phyloP scores from a whole-genome alignment of 2,888 invertebrate genomes.

The Pollenia amentaria region DNA sequence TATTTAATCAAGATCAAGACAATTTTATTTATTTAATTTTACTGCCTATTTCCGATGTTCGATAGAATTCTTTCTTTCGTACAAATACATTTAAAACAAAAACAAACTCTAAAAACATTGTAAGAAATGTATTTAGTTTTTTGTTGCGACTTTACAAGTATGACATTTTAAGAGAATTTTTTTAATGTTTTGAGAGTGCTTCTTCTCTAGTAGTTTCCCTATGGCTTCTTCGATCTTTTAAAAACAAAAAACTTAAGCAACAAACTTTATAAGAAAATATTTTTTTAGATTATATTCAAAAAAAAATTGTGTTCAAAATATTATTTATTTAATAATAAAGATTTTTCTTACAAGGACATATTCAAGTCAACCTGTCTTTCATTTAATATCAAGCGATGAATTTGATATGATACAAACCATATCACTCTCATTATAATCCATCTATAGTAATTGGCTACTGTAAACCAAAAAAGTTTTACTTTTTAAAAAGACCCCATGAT shows the following conservation, averaged over 20 bases:
- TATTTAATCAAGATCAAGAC: no score
- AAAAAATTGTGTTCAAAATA: neutral
- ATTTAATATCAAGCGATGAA: slow-evolving; percentile 18
- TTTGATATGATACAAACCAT: slow-evolving; percentile 21
- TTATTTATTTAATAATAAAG: neutral
- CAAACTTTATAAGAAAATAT: neutral
- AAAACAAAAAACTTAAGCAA: slow-evolving; percentile 6
- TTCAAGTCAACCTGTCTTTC: slow-evolving; percentile 8
- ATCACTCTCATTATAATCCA: slow-evolving; percentile 26
- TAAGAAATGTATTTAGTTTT: no score
- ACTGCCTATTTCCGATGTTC: no score
- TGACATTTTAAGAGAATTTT: no score
- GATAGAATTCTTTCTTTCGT: no score
- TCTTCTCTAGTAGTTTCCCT: no score
- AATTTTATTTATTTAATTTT: no score
- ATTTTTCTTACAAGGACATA: slow-evolving; percentile 3
- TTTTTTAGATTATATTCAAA: neutral
- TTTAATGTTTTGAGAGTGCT: no score
- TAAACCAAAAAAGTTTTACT: slow-evolving; percentile 55
- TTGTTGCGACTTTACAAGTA: no score
- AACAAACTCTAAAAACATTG: no score
- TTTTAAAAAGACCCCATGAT: slow-evolving; percentile 61
- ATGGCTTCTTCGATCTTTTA: neutral
- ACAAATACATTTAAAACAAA: no score
- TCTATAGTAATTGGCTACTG: slow-evolving; percentile 54